These are phyloP conservation scores for Ctenodactylus gundi DNA, from an alignment of 2,113 vertebrate genomes.

Conservation along the genomic window DNA sequence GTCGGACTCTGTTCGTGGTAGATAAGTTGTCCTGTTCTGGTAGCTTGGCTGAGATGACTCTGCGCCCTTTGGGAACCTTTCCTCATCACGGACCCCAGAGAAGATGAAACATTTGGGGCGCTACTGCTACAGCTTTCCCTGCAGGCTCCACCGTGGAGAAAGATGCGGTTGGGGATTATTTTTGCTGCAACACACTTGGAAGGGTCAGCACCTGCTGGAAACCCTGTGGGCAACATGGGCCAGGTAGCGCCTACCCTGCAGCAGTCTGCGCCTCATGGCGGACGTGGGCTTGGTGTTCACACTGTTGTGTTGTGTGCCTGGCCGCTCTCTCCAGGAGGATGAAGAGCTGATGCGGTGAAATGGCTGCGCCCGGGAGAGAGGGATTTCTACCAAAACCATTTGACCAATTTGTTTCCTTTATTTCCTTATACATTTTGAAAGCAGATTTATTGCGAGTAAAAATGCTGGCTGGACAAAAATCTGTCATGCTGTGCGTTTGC, in stretches of 20 bases:
- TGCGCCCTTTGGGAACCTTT: background rate
- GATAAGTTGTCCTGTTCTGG: background rate
- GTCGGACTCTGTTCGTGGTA: background rate
- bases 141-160: background rate
- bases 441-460: slow-evolving; percentile 52
- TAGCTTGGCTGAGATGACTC: background rate
- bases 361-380: background rate
- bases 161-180: background rate
- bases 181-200: background rate
- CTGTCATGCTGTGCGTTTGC: background rate
- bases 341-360: slow-evolving; percentile 11
- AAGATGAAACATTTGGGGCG: background rate
- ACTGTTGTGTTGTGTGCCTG: background rate
- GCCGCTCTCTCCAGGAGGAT: background rate
- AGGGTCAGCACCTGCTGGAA: background rate
- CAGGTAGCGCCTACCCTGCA: background rate
- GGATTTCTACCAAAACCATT: slow-evolving; percentile 34
- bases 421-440: slow-evolving; percentile 58
- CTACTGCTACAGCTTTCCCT: accelerated
- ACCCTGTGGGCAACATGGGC: background rate
- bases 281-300: background rate
- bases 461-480: slow-evolving; percentile 60
- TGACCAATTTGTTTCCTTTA: background rate
- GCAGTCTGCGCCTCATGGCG: background rate
- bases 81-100: background rate